These are phyloP conservation scores for Styela plicata DNA, from an alignment of 23 tunicate genomes.

Conservation along the genomic window DNA sequence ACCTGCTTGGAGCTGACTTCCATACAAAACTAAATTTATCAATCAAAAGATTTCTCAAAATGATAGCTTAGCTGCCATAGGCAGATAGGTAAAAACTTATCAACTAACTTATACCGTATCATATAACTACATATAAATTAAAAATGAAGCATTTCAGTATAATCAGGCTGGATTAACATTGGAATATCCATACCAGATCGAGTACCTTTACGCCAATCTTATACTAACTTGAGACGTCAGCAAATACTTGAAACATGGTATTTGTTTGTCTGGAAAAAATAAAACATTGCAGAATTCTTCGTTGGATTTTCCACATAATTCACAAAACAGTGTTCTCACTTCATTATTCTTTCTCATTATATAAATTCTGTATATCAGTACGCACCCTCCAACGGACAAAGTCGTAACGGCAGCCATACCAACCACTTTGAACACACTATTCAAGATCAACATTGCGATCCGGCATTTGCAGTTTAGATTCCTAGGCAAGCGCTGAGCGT, in stretches of 20 bases:
- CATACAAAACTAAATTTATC: too few relatives aligned
- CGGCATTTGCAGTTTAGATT: neutral
- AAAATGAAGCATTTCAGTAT: too few relatives aligned
- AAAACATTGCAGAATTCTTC: slow-evolving; percentile 52
- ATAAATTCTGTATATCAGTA: neutral
- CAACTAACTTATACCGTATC: too few relatives aligned
- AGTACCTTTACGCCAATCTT: too few relatives aligned
- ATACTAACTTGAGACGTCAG: slow-evolving; percentile 55
- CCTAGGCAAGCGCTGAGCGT: neutral
- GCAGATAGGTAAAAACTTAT: too few relatives aligned
- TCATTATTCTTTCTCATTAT: neutral
- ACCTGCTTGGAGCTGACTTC: too few relatives aligned
- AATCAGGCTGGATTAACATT: too few relatives aligned
- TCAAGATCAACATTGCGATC: neutral
- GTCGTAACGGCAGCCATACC: neutral
- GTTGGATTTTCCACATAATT: neutral
- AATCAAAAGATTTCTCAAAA: too few relatives aligned
- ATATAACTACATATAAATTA: too few relatives aligned
- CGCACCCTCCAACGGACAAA: neutral
- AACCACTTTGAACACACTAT: neutral
- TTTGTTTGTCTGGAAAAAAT: slow-evolving; percentile 76
- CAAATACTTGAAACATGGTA: slow-evolving; percentile 58
- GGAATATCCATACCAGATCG: too few relatives aligned
- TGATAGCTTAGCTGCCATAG: too few relatives aligned
- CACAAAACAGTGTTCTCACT: neutral